A percentile compares a stretch with the other conserved stretches of the same genome.
These are phyloP conservation scores for Brienomyrus longianalis DNA, from an alignment of 2,113 vertebrate genomes.

Conservation along the genomic window DNA sequence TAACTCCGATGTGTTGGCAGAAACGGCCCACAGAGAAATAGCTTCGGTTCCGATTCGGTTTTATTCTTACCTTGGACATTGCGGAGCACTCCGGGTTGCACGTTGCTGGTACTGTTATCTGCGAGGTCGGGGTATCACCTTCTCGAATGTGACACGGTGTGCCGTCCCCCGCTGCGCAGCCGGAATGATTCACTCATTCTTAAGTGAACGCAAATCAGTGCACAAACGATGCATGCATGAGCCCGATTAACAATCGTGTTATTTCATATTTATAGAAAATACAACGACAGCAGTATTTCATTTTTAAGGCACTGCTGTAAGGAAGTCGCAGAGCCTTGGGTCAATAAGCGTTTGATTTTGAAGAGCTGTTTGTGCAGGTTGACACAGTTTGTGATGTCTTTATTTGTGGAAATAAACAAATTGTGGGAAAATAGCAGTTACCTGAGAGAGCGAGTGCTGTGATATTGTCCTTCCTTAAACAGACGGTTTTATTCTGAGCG, in stretches of 20 bases:
- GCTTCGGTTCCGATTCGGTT: constrained; percentile 9
- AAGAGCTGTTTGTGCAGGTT: neutral
- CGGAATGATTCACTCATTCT: neutral
- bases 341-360: neutral
- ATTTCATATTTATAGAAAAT: neutral
- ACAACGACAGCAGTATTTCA: neutral
- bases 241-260: neutral
- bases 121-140: neutral
- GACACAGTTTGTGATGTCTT: neutral
- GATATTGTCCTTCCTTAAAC: neutral
- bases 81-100: constrained; percentile 7
- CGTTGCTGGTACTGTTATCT: constrained; percentile 15
- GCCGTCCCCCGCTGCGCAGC: neutral
- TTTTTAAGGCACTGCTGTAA: neutral
- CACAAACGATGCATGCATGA: neutral
- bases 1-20: constrained; percentile 21
- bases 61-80: constrained; percentile 24
- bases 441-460: neutral
- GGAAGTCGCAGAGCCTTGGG: neutral
- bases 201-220: neutral
- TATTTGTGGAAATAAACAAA: neutral
- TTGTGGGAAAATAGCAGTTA: neutral
- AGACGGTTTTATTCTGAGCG: neutral
- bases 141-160: neutral
- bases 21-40: constrained; percentile 36